These are phyloP conservation scores for Lasius fuliginosus DNA, from an alignment of 2,888 invertebrate genomes.

Conservation along the genomic window DNA sequence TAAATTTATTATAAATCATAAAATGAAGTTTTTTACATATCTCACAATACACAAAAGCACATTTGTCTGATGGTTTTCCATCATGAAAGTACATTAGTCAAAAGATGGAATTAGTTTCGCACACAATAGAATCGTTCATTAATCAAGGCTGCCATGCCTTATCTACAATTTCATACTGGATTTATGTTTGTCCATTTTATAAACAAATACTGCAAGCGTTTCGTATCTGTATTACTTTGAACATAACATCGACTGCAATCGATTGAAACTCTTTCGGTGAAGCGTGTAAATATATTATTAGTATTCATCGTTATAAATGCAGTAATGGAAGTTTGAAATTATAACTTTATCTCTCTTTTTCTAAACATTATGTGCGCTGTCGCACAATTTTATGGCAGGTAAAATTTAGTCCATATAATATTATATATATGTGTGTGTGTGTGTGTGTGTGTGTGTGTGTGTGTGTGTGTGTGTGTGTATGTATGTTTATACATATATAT, in stretches of 20 bases:
- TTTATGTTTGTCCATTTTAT: constrained; percentile 6
- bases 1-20: not conserved
- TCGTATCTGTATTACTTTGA: not conserved
- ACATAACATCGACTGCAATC: not conserved
- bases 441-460: not conserved
- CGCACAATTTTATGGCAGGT: constrained; percentile 3
- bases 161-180: constrained; percentile 5
- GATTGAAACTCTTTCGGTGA: not conserved
- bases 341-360: not conserved
- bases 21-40: not conserved
- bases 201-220: not conserved
- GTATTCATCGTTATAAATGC: not conserved
- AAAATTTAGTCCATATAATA: constrained; percentile 18
- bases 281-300: not conserved
- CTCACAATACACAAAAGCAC: not conserved
- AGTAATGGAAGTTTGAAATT: not conserved
- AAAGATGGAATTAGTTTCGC: not conserved
- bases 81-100: not conserved
- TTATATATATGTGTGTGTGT: not conserved
- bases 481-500: not conserved
- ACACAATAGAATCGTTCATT: constrained; percentile 3
- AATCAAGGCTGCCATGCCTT: not conserved
- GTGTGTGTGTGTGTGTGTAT: not conserved
- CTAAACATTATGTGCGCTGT: not conserved
- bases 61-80: not conserved